Evolutionary conservation across 2,113 vertebrate genomes (phyloP).

Genomic region (Rallus limicola): DNA sequence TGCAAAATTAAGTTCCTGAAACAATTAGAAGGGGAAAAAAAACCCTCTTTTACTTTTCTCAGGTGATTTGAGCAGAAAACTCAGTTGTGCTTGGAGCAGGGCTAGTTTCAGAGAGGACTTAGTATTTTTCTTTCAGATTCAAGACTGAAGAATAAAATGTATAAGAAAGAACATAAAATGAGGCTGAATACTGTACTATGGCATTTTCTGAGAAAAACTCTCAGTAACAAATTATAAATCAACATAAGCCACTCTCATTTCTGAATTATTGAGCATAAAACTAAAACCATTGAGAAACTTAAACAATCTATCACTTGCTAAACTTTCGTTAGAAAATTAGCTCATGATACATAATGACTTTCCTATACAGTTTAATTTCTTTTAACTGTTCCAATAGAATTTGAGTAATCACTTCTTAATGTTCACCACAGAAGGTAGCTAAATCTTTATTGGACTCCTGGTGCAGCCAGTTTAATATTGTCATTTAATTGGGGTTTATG

Average conservation of each 20-base stretch:
- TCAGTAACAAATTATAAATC: constrained; percentile 53
- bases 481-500: constrained; percentile 58
- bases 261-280: constrained; percentile 66
- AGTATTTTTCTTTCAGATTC: not conserved
- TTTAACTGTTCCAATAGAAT: constrained; percentile 72
- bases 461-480: constrained; percentile 47
- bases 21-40: not conserved
- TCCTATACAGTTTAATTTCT: constrained; percentile 68
- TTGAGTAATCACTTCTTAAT: constrained; percentile 74
- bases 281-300: constrained; percentile 61
- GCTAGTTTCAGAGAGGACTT: not conserved
- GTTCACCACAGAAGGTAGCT: constrained; percentile 64
- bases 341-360: constrained; percentile 61
- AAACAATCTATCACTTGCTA: constrained; percentile 59
- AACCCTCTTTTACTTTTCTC: not conserved
- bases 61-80: not conserved
- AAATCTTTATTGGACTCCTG: constrained; percentile 73
- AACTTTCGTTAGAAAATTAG: constrained; percentile 65
- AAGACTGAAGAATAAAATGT: not conserved
- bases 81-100: not conserved
- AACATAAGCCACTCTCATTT: constrained; percentile 39
- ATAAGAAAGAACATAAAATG: not conserved
- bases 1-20: not conserved
- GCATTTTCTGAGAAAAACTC: not conserved
- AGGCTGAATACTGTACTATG: not conserved